Base-by-base conservation (phyloP, 2,888 invertebrate species). In the Lycocerus yunnanus region DNA sequence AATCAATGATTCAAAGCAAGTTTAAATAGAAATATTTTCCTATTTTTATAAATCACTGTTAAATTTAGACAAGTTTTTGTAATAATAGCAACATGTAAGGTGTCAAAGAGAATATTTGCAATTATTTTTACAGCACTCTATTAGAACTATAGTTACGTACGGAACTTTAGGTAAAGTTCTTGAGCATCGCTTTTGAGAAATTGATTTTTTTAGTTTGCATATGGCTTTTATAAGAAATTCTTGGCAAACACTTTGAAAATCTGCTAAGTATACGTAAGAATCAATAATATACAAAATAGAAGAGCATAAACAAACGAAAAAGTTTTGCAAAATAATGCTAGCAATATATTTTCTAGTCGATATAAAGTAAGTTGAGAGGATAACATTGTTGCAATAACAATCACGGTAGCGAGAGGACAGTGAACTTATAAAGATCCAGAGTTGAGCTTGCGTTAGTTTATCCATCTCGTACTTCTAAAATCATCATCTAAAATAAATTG, bases 401-500 rank as follows among this genome's bases (percentile, higher is more conserved):
- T 76, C 71, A 69, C 73, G 63, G 43, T 63, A 66, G 69, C 60
- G 16, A 16, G 77, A 75, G 77, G 75, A 68, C 77, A 73, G 65
- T 77, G 77, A 77, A 77, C 77, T 68, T 75, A 66, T 60, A 71
- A 60, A 74, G 58, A 72, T 67, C 21, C 68, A 69, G 58, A 69
- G 66, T 73, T 63, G 61, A 63, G 61, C 20, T 63, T 60, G 43
- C 43, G 43, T 63, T 63, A 63, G 61, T 15, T 63, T 69, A 63
- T 59, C 66, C 27, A 63, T 24, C n/a, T 61, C 73, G 69, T 65
- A 68, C 71, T 74, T 58, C 71, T 69, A 63, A 61, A 69, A 79
- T 79, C 79, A 76, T 76, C 73, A 66, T 72, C 77, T 77, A 78
- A 79, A 79, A 76, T 78, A 78, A 78, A 75, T 74, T 77, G 79